Evolutionary conservation across 2,888 invertebrate genomes (phyloP).

Genomic region (Tillus elongatus): DNA sequence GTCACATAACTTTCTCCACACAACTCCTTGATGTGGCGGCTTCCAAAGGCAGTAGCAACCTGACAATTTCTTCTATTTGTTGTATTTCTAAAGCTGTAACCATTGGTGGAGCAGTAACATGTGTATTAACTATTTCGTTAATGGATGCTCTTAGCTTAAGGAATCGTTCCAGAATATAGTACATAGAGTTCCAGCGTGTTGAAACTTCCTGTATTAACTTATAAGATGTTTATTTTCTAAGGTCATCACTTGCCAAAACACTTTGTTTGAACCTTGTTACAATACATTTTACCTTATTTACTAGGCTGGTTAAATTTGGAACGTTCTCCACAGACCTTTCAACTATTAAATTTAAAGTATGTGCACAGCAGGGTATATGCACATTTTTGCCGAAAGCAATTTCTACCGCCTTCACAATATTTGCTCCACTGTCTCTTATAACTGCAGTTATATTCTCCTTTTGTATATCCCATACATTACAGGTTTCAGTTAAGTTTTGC

Average conservation of each 20-base stretch:
- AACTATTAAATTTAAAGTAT: slow-evolving; percentile 19
- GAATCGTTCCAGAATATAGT: slow-evolving; percentile 28
- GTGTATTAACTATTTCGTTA: slow-evolving; percentile 26
- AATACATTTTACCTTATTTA: slow-evolving; percentile 16
- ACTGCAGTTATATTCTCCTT: slow-evolving; percentile 15
- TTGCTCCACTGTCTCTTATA: slow-evolving; percentile 16
- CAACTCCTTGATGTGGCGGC: slow-evolving; percentile 28
- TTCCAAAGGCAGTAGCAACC: slow-evolving; percentile 26
- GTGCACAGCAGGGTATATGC: slow-evolving; percentile 15
- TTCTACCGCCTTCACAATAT: slow-evolving; percentile 20
- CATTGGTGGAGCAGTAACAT: slow-evolving; percentile 27
- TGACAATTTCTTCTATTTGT: slow-evolving; percentile 20
- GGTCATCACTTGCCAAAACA: slow-evolving; percentile 20
- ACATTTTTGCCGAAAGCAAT: slow-evolving; percentile 17
- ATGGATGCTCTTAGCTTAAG: slow-evolving; percentile 24
- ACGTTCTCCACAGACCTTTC: slow-evolving; percentile 20
- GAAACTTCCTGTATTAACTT: slow-evolving; percentile 20
- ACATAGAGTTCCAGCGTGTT: slow-evolving; percentile 29
- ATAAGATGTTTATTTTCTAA: slow-evolving; percentile 19
- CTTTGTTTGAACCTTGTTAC: slow-evolving; percentile 25
- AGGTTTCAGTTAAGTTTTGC: slow-evolving; percentile 11
- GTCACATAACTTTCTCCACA: slow-evolving; percentile 28
- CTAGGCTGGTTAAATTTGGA: slow-evolving; percentile 15
- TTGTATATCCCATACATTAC: slow-evolving; percentile 13
- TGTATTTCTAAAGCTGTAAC: slow-evolving; percentile 24